Evolutionary conservation across 2,113 vertebrate species (phyloP), one percentile per base, ranked within the genome.

Genomic region (Nothobranchius furzeri): DNA sequence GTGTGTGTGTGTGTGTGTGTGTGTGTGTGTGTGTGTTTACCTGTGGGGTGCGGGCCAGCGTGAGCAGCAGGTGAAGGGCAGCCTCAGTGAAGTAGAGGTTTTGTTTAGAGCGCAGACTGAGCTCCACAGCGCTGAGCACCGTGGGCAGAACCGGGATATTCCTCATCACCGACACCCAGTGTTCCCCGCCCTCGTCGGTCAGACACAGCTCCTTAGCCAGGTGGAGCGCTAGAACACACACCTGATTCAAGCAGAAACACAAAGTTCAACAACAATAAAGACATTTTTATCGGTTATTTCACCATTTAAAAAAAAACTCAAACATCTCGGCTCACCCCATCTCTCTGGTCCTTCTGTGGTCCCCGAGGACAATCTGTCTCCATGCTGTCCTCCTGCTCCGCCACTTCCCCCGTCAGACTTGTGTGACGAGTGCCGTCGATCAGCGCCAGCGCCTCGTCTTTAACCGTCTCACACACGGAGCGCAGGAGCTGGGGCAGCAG

Each of bases 51-150:
- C 93, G 94, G n/a, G 96, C 95, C 76, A 99, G 88, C 0, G 96
- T 96, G 71, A 99, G 94, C 64, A 99, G 94, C 84, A 99, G 91
- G 81, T 99, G 97, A 12, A 99, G 88, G 0, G 95, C 91, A 0
- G 97, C 96, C 84, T 99, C 96, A 0, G 95, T 96, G 88, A 98
- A 99, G 81, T 96, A 96, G 10, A 99, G 94, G 87, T 99, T 98
- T 84, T 96, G 95, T 84, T 96, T 98, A 78, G 93, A 82, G 48
- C 95, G 92, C 53, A 99, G 92, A 85, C 96, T 98, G 86, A 97
- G 92, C 87, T 99, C 97, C 54, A 99, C 80, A 0, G 96, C 92
- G 2, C 93, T 93, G 55, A 98, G 93, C 25, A 98, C 93, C 0
- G 96, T 95, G 1, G 96, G 95, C 20, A 99, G 92, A 20, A 98